These are phyloP conservation scores for Andrena fulva DNA, from an alignment of 2,888 invertebrate genomes.

Conservation along the genomic window DNA sequence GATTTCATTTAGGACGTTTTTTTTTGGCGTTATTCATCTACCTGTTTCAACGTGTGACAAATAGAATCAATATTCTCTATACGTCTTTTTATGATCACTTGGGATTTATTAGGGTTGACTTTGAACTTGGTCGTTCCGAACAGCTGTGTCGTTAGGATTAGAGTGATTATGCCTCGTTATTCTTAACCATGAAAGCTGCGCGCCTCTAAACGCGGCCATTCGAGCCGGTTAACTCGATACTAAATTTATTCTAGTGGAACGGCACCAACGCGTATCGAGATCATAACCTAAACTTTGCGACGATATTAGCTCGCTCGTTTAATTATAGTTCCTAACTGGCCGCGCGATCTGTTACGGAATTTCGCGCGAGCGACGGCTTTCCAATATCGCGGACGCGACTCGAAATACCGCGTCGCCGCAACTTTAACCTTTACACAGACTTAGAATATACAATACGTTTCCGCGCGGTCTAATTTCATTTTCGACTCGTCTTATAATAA, in stretches of 20 bases:
- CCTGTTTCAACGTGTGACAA: no score
- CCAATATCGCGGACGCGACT: constrained; percentile 35
- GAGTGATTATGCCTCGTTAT: neutral
- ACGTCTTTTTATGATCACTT: no score
- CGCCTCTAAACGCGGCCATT: constrained; percentile 3
- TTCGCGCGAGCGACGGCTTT: constrained; percentile 16
- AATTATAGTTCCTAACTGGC: constrained; percentile 44
- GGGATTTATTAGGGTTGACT: neutral
- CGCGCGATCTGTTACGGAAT: constrained; percentile 40
- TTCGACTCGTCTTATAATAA: neutral
- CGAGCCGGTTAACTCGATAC: neutral
- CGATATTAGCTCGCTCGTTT: constrained; percentile 31
- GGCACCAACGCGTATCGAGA: constrained; percentile 29
- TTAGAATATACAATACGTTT: neutral
- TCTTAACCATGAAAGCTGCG: constrained; percentile 9
- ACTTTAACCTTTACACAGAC: neutral
- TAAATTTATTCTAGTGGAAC: constrained; percentile 29
- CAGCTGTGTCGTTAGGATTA: neutral
- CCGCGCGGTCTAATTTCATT: neutral
- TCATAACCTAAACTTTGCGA: constrained; percentile 41
- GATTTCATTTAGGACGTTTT: no score
- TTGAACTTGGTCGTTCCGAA: neutral
- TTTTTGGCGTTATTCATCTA: no score
- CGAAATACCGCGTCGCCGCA: neutral
- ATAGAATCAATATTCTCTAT: no score